Percentiles rank a stretch among this genome's conserved stretches.
Evolutionary conservation across 2,113 vertebrate species (phyloP).

Genomic region (Acrocephalus arundinaceus): DNA sequence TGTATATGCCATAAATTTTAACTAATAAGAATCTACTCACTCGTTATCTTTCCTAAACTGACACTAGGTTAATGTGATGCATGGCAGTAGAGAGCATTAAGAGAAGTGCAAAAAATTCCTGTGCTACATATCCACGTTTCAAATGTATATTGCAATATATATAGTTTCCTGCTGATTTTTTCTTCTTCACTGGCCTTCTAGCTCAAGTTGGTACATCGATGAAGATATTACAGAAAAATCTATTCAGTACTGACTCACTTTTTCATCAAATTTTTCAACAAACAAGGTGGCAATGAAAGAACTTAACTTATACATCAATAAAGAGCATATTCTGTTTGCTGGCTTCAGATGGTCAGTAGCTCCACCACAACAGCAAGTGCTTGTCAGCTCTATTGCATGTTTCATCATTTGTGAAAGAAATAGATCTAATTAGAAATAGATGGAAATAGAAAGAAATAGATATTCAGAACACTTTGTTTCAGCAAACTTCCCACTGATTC

Average conservation of each 20-base stretch:
- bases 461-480: background rate
- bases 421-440: background rate
- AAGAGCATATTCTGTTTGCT: background rate
- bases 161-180: background rate
- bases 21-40: background rate
- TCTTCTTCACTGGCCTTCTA: background rate
- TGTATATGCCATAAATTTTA: background rate
- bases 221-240: background rate
- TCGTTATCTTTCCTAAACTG: background rate
- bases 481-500: background rate
- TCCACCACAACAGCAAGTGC: background rate
- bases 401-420: background rate
- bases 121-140: fast-evolving
- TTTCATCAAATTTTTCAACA: background rate
- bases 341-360: background rate
- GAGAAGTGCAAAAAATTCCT: background rate
- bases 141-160: background rate
- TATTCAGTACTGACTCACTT: background rate
- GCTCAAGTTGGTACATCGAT: background rate
- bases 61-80: background rate
- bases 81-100: background rate
- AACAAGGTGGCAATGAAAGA: background rate
- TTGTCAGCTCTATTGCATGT: background rate
- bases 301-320: background rate
- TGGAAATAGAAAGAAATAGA: background rate